Evolutionary conservation across 2,113 vertebrate species (phyloP).

Genomic region (Sciurus niger): DNA sequence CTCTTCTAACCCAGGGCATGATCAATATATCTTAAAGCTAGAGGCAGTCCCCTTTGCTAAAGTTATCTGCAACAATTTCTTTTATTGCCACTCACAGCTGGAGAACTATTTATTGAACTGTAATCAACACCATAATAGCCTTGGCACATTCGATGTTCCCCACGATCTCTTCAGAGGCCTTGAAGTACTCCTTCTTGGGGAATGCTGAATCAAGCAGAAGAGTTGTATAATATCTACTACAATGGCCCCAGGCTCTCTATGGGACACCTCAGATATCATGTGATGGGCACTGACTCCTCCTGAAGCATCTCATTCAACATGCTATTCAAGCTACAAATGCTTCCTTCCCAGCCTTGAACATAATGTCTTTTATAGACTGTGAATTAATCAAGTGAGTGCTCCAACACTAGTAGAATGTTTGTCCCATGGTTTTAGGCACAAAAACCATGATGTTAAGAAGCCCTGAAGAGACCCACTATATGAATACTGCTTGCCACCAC

Average conservation of each 20-base stretch:
- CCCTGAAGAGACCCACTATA: neutral
- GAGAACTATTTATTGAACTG: conserved; percentile 70
- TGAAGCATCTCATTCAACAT: conserved; percentile 24
- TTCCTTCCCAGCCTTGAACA: conserved; percentile 53
- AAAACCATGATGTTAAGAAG: neutral
- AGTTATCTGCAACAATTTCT: conserved; percentile 62
- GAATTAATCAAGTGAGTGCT: neutral
- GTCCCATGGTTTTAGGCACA: neutral
- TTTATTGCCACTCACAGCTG: conserved; percentile 67
- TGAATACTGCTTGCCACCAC: neutral
- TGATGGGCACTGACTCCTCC: neutral
- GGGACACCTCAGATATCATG: conserved; percentile 6
- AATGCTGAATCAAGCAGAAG: conserved; percentile 42
- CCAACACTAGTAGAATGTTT: neutral
- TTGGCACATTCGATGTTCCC: neutral
- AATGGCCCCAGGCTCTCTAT: conserved; percentile 24
- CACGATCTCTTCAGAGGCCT: conserved; percentile 43
- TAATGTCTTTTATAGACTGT: neutral
- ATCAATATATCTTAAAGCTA: conserved; percentile 66
- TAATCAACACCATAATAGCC: conserved; percentile 47
- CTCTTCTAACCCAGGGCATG: conserved; percentile 37
- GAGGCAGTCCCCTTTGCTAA: conserved; percentile 59
- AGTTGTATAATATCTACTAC: neutral
- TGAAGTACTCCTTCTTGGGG: neutral
- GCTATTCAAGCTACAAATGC: conserved; percentile 32